These are phyloP conservation scores for Megaleporinus macrocephalus DNA, from an alignment of 2,113 vertebrate species.

Conservation along the genomic window DNA sequence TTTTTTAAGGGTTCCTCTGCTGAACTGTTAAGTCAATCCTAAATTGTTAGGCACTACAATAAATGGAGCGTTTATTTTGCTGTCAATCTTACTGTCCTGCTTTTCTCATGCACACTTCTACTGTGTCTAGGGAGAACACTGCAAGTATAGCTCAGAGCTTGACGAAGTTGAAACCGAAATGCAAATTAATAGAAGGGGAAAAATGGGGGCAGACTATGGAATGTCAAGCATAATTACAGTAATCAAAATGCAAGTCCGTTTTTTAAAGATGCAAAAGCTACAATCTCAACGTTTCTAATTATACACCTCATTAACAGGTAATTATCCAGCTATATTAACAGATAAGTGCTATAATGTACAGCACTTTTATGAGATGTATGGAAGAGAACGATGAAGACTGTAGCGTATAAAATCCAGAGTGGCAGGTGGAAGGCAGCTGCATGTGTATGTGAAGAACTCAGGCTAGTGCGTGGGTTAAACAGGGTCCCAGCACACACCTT, in stretches of 20 bases:
- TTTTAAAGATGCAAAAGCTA: background rate
- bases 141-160: background rate
- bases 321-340: slow-evolving; percentile 6
- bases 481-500: background rate
- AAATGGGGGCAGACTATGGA: background rate
- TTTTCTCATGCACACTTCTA: no score
- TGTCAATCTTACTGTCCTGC: no score
- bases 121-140: no score
- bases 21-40: no score
- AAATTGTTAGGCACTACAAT: no score
- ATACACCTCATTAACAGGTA: slow-evolving; percentile 21
- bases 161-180: background rate
- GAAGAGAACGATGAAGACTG: background rate
- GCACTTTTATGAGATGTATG: background rate
- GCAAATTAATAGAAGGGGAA: background rate
- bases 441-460: background rate
- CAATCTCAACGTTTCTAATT: background rate
- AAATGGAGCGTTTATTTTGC: no score
- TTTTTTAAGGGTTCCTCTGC: no score
- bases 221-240: slow-evolving; percentile 2
- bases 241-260: background rate
- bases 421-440: background rate
- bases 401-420: background rate
- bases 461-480: background rate
- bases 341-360: background rate